phyloP scores from a whole-genome alignment of 64 coral and sea anemone genomes.

The Platygyra sinensis region DNA sequence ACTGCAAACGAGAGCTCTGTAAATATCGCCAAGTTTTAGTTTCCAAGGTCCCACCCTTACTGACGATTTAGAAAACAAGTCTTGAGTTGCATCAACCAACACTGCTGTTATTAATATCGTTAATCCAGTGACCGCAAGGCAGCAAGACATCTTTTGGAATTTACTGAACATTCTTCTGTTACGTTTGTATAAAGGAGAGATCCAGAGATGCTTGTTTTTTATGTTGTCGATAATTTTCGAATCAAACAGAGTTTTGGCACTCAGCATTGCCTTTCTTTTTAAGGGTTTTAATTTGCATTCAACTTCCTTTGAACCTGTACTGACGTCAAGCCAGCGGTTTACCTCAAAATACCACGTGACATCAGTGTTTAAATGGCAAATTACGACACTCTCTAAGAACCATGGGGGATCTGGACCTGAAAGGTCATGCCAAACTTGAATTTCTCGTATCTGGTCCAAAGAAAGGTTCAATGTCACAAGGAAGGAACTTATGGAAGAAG shows the following conservation, averaged over 20 bases:
- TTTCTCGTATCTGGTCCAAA: constrained; percentile 53
- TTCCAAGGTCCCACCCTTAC: constrained; percentile 42
- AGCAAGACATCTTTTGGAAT: constrained; percentile 38
- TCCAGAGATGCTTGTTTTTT: constrained; percentile 60
- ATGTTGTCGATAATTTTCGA: constrained; percentile 32
- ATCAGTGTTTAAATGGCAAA: constrained; percentile 64
- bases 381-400: constrained; percentile 71
- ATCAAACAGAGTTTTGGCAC: constrained; percentile 43
- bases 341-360: constrained; percentile 67
- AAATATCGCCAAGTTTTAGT: constrained; percentile 45
- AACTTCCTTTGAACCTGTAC: constrained; percentile 35
- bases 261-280: constrained; percentile 22
- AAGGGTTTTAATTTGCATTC: constrained; percentile 52
- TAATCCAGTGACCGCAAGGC: constrained; percentile 30
- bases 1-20: constrained; percentile 37
- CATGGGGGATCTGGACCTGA: constrained; percentile 65
- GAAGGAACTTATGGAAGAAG: constrained; percentile 52
- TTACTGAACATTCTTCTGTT: constrained; percentile 26
- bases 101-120: constrained; percentile 16
- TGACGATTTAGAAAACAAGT: neutral
- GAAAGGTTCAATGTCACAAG: constrained; percentile 58
- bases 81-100: constrained; percentile 14
- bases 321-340: constrained; percentile 70
- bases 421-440: constrained; percentile 76
- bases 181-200: constrained; percentile 44